These are phyloP conservation scores for Etia nguti DNA, from an alignment of 2,113 vertebrate genomes.

Conservation along the genomic window DNA sequence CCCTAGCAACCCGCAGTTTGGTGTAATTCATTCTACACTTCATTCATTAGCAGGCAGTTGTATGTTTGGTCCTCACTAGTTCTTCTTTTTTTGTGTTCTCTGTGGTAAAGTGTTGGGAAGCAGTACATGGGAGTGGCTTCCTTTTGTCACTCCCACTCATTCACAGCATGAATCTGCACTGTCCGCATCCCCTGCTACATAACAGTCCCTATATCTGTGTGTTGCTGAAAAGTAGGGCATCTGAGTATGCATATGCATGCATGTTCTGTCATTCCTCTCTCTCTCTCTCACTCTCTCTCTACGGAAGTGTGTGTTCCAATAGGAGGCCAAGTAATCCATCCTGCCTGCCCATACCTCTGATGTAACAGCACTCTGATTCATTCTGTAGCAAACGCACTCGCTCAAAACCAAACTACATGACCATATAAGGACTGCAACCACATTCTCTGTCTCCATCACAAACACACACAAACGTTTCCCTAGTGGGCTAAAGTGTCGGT, in stretches of 20 bases:
- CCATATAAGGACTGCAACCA: conserved; percentile 57
- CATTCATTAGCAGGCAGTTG: not conserved
- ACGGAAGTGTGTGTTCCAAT: conserved; percentile 58
- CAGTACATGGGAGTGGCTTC: not conserved
- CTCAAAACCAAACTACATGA: conserved; percentile 51
- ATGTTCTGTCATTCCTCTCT: conserved; percentile 13
- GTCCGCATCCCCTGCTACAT: conserved; percentile 21
- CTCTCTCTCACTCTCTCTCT: not conserved
- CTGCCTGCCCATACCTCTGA: conserved; percentile 62
- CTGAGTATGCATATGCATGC: conserved; percentile 22
- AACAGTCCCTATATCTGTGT: conserved; percentile 32
- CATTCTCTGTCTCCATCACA: not conserved
- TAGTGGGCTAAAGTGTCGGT: conserved; percentile 36
- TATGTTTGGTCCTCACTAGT: not conserved
- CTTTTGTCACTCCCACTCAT: conserved; percentile 7
- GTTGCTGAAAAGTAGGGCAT: conserved; percentile 64
- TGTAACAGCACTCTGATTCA: conserved; percentile 75
- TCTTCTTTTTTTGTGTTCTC: not conserved
- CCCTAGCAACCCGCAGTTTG: not conserved
- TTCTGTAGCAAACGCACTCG: conserved; percentile 47
- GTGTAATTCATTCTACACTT: not conserved
- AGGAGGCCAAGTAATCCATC: conserved; percentile 48
- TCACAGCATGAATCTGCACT: not conserved
- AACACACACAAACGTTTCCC: conserved; percentile 47
- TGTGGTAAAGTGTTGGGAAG: not conserved